A percentile compares a stretch with the other conserved stretches of the same genome.
Conservation (phyloP, 2,888 invertebrate species). For the Phanerotoma sp. region DNA sequence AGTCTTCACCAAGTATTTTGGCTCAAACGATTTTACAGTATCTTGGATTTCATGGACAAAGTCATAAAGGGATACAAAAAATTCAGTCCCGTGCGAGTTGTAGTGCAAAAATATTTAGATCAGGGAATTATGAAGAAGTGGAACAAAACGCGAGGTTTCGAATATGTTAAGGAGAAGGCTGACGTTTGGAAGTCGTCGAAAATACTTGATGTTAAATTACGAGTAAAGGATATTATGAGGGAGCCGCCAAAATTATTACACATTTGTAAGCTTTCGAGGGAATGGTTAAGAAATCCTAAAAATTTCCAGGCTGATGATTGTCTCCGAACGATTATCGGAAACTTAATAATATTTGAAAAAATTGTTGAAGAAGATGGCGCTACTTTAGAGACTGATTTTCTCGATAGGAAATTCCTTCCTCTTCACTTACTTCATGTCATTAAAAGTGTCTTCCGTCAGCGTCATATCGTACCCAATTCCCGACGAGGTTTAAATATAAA, state of each 20-base stretch:
- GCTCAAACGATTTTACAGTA: slow-evolving; percentile 13
- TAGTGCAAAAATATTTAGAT: slow-evolving; percentile 16
- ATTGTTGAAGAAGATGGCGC: slow-evolving; percentile 13
- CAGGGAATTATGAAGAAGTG: slow-evolving; percentile 15
- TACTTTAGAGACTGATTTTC: slow-evolving; percentile 21
- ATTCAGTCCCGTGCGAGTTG: slow-evolving; percentile 8
- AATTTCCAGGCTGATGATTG: slow-evolving; percentile 8
- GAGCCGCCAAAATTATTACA: slow-evolving; percentile 12
- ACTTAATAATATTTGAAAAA: slow-evolving; percentile 18
- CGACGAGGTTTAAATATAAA: neutral
- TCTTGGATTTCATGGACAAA: slow-evolving; percentile 11
- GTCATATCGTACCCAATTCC: neutral
- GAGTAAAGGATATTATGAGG: slow-evolving; percentile 6
- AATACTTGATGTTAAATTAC: neutral
- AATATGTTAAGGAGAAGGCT: slow-evolving; percentile 13
- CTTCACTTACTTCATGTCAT: slow-evolving; percentile 19
- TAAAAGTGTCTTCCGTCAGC: slow-evolving; percentile 18
- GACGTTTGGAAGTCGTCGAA: neutral
- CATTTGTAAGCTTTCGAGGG: slow-evolving; percentile 6
- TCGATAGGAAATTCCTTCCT: slow-evolving; percentile 4
- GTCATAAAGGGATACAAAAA: slow-evolving; percentile 6
- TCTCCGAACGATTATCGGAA: slow-evolving; percentile 16
- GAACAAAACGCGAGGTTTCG: neutral
- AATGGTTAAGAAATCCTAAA: neutral
- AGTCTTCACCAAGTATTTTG: slow-evolving; percentile 18